These are phyloP conservation scores for Lochmaea capreae DNA, from an alignment of 2,888 invertebrate genomes.

Conservation along the genomic window DNA sequence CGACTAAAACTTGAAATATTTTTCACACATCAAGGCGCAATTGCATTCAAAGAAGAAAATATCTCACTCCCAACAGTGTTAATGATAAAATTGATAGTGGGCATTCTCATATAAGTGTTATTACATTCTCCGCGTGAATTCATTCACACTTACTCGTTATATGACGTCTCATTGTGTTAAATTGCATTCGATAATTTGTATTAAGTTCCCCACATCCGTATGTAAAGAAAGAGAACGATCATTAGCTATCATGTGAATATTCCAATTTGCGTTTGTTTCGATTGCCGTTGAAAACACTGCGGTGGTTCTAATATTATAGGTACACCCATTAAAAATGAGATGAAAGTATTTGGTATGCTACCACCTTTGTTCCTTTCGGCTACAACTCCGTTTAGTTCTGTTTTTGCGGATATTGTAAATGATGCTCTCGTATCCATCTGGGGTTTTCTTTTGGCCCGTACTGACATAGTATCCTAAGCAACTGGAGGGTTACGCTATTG, in stretches of 20 bases:
- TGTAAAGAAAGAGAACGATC: background rate
- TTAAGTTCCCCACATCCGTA: slow-evolving; percentile 15
- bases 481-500: too few relatives aligned
- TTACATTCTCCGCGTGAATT: slow-evolving; percentile 34
- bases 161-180: slow-evolving; percentile 31
- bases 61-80: slow-evolving; percentile 28
- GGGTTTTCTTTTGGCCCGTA: too few relatives aligned
- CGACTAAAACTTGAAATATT: background rate
- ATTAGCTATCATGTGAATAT: slow-evolving; percentile 7
- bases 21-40: slow-evolving; percentile 7
- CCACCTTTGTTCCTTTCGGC: background rate
- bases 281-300: background rate
- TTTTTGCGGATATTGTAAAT: too few relatives aligned
- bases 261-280: slow-evolving; percentile 7
- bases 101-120: slow-evolving; percentile 31
- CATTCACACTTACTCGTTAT: slow-evolving; percentile 30
- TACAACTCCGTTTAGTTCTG: too few relatives aligned
- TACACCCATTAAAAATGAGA: background rate
- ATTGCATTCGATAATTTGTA: slow-evolving; percentile 33
- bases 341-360: background rate
- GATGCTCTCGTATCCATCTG: too few relatives aligned
- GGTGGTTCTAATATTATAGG: background rate
- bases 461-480: too few relatives aligned
- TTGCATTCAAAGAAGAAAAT: slow-evolving; percentile 16
- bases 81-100: slow-evolving; percentile 35